A percentile compares a stretch with the other conserved stretches of the same genome.
Conservation (phyloP, 2,888 invertebrate genomes). For the Mantis religiosa region DNA sequence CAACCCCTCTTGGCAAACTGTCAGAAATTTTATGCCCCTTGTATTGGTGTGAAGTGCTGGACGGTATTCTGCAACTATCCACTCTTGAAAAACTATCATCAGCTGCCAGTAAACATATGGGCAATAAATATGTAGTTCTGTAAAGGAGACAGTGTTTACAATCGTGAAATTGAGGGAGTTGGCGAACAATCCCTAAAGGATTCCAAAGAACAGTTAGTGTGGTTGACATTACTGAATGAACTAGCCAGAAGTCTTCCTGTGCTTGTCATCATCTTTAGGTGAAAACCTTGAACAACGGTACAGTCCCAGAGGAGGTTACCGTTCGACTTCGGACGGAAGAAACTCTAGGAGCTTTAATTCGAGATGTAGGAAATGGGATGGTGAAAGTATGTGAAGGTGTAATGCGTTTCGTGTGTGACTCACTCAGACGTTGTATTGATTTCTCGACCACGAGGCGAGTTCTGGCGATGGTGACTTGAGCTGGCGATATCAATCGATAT, state of each 20-base stretch:
- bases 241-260: too few relatives aligned
- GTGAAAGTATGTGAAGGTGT: background rate
- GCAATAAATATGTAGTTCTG: background rate
- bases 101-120: background rate
- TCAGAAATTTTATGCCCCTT: background rate
- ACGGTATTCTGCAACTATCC: background rate
- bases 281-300: background rate
- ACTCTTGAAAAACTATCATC: background rate
- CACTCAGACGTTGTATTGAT: background rate
- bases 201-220: too few relatives aligned
- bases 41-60: background rate
- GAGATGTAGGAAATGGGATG: background rate
- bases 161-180: background rate
- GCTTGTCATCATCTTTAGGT: background rate
- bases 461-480: constrained; percentile 10
- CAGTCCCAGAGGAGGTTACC: background rate
- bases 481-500: background rate
- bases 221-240: too few relatives aligned
- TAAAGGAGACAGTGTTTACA: background rate
- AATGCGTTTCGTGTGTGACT: background rate
- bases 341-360: background rate
- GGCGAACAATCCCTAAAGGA: background rate
- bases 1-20: background rate
- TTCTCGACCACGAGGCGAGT: background rate
- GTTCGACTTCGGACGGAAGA: background rate